Evolutionary conservation across 2,888 invertebrate species (phyloP).

Genomic region (Pseudanteris insignis): DNA sequence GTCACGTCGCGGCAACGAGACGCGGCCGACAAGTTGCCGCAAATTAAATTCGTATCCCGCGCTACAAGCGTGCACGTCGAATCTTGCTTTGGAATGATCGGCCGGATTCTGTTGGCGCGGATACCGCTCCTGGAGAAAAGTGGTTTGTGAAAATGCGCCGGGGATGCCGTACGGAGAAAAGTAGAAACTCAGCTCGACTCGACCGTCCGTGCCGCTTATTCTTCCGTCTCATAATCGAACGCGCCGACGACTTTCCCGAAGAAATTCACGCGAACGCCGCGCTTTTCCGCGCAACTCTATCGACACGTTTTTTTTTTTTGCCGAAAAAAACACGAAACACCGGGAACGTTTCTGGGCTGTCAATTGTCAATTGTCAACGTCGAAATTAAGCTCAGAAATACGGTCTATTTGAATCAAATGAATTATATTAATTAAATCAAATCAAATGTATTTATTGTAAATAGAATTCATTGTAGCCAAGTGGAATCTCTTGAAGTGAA

Average conservation of each 20-base stretch:
- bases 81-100: constrained; percentile 47
- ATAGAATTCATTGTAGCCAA: too few species aligned
- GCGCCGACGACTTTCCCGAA: constrained; percentile 20
- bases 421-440: too few species aligned
- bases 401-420: too few species aligned
- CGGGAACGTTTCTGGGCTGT: too few species aligned
- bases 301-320: constrained; percentile 4
- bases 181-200: constrained; percentile 18
- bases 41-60: constrained; percentile 23
- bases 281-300: constrained; percentile 3
- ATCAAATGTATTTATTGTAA: too few species aligned
- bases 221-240: constrained; percentile 18
- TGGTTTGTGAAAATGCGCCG: constrained; percentile 56
- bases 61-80: constrained; percentile 21
- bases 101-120: constrained; percentile 47
- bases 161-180: constrained; percentile 26
- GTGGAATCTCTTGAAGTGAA: too few species aligned
- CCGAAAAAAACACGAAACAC: too few species aligned
- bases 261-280: constrained; percentile 13
- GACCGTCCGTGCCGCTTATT: constrained; percentile 8
- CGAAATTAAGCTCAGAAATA: too few species aligned
- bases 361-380: too few species aligned
- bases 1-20: constrained; percentile 16
- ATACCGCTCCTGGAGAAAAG: constrained; percentile 57
- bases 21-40: constrained; percentile 10